Percentiles rank a stretch among this genome's conserved stretches.
These are phyloP conservation scores for Sceloporus tristichus DNA, from an alignment of 2,113 vertebrate species.

Conservation along the genomic window DNA sequence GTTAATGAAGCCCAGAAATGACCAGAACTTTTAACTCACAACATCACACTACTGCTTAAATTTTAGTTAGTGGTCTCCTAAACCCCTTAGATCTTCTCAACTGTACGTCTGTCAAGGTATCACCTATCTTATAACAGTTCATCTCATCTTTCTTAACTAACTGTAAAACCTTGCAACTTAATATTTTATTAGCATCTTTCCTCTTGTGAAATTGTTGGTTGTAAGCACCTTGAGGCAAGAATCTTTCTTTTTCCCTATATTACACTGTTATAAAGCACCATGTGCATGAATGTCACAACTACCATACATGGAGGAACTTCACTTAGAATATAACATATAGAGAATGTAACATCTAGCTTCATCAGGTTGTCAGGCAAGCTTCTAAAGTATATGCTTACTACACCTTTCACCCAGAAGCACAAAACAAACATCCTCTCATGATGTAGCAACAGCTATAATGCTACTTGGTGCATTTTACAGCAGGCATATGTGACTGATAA, in stretches of 20 bases:
- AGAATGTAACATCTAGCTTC: not conserved
- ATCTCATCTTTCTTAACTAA: not conserved
- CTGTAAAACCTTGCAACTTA: not conserved
- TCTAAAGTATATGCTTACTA: not conserved
- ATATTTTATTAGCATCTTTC: not conserved
- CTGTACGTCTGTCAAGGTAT: not conserved
- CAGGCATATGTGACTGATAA: not conserved
- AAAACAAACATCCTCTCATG: not conserved
- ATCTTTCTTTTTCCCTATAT: not conserved
- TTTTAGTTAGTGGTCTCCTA: not conserved
- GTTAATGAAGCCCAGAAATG: not conserved
- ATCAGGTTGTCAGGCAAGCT: not conserved
- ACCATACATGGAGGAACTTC: not conserved
- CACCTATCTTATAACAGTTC: not conserved
- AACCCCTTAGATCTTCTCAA: not conserved
- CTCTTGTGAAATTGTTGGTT: not conserved
- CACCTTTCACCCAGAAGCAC: not conserved
- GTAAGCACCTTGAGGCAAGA: not conserved
- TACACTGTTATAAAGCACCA: not conserved
- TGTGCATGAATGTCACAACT: too few relatives aligned
- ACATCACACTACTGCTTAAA: not conserved
- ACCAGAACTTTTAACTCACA: not conserved
- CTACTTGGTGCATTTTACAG: not conserved
- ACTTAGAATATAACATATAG: not conserved
- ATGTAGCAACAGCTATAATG: not conserved